Conservation (phyloP, 30 jellyfish, hydroid and myxozoan genomes). For the Catostylus mosaicus region DNA sequence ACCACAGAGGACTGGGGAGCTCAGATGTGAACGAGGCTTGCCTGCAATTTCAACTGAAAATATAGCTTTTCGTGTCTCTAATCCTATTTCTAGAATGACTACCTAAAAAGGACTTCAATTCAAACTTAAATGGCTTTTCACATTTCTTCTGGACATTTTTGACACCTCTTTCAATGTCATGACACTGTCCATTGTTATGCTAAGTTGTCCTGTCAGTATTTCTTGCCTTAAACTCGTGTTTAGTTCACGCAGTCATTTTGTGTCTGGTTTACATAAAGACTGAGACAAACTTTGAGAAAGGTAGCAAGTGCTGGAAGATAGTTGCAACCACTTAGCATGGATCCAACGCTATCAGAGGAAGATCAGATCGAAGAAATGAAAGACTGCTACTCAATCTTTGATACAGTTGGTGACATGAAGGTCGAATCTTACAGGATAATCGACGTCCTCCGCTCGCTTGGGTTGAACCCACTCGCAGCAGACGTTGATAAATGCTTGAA, state of each 20-base stretch:
- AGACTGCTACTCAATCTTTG: conserved; percentile 88
- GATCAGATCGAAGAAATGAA: conserved; percentile 90
- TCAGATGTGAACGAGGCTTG: too few species aligned
- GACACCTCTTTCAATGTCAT: not conserved
- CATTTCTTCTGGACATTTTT: not conserved
- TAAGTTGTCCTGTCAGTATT: not conserved
- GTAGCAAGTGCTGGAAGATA: too few species aligned
- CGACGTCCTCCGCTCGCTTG: conserved; percentile 94
- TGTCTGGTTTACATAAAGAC: too few species aligned
- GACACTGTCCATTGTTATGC: not conserved
- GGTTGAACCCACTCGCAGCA: conserved; percentile 82
- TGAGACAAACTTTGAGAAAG: too few species aligned
- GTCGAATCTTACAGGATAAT: conserved; percentile 66
- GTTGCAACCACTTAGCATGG: too few species aligned
- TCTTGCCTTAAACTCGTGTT: not conserved
- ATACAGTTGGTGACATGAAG: conserved; percentile 85
- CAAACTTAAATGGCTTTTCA: not conserved
- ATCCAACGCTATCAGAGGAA: conserved; percentile 43
- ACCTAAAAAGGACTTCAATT: not conserved
- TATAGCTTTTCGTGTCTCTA: too few species aligned
- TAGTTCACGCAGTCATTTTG: too few species aligned
- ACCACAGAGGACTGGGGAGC: too few species aligned
- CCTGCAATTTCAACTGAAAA: too few species aligned
- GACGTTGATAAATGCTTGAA: conserved; percentile 87
- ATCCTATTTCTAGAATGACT: too few species aligned